Percentiles rank a stretch among this genome's conserved stretches.
Conservation (phyloP, 1,140 invertebrate species). For the Melipona quadrifasciata region DNA sequence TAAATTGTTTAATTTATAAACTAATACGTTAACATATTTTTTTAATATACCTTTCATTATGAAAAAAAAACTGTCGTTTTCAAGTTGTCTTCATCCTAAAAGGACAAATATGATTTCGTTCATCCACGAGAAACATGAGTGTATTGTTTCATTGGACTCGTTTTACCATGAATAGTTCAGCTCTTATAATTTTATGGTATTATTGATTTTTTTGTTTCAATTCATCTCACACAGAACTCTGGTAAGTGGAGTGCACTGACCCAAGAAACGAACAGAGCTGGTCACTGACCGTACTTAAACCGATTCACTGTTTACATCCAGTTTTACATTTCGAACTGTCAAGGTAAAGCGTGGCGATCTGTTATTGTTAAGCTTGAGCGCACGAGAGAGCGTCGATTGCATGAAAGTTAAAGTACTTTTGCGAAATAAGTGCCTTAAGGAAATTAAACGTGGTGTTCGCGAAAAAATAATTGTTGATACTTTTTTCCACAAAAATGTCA, state of each 20-base stretch:
- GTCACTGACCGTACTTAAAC: conserved; percentile 54
- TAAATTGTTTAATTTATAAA: background rate
- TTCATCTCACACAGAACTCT: background rate
- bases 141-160: background rate
- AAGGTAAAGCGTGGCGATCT: conserved; percentile 29
- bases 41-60: background rate
- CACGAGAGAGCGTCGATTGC: background rate
- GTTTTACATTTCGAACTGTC: conserved; percentile 34
- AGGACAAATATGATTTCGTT: background rate
- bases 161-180: background rate
- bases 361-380: conserved; percentile 5
- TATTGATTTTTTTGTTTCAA: background rate
- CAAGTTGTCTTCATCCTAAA: background rate
- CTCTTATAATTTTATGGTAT: background rate
- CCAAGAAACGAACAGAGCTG: conserved; percentile 34
- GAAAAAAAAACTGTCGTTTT: background rate
- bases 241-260: conserved; percentile 52
- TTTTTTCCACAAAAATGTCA: conserved; percentile 29
- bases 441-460: background rate
- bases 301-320: conserved; percentile 60
- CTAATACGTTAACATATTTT: background rate
- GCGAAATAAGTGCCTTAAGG: conserved; percentile 9
- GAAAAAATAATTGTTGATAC: background rate
- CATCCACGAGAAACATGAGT: background rate
- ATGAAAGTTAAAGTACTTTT: conserved; percentile 12